phyloP scores from a whole-genome alignment of 2,113 vertebrate genomes.

The Emydocephalus ijimae region DNA sequence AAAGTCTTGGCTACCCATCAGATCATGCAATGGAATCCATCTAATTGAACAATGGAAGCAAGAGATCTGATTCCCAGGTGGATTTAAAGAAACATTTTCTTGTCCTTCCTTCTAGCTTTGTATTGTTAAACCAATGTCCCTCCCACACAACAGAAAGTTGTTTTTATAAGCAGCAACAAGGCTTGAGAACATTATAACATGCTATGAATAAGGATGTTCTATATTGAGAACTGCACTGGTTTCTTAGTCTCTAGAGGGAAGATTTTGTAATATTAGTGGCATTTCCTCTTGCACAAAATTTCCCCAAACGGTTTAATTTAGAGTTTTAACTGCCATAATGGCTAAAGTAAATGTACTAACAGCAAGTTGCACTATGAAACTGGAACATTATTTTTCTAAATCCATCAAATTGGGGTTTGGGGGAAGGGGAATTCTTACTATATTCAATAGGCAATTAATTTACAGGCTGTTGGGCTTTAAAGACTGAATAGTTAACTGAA shows the following conservation, averaged over 20 bases:
- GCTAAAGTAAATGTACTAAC: background rate
- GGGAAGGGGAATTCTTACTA: background rate
- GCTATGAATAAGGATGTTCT: background rate
- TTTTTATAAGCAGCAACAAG: background rate
- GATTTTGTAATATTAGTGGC: background rate
- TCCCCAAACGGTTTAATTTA: background rate
- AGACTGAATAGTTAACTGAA: background rate
- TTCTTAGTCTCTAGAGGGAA: background rate
- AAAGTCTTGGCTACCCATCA: slow-evolving; percentile 76
- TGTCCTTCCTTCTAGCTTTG: background rate
- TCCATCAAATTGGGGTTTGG: too few species aligned
- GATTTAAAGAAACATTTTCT: rapidly evolving
- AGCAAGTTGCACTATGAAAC: background rate
- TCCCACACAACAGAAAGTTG: background rate
- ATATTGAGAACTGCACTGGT: background rate
- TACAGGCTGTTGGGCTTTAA: background rate
- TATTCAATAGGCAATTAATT: background rate
- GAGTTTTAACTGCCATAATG: background rate
- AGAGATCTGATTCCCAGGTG: background rate
- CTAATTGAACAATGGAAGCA: background rate
- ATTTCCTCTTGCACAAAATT: slow-evolving; percentile 1
- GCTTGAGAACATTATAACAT: background rate
- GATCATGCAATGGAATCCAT: background rate
- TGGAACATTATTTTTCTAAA: background rate
- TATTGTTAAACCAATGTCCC: background rate